Evolutionary conservation across 92 coral and sea anemone species (phyloP), one percentile per base, ranked within the genome.

Genomic region (Phymanthus crucifer): DNA sequence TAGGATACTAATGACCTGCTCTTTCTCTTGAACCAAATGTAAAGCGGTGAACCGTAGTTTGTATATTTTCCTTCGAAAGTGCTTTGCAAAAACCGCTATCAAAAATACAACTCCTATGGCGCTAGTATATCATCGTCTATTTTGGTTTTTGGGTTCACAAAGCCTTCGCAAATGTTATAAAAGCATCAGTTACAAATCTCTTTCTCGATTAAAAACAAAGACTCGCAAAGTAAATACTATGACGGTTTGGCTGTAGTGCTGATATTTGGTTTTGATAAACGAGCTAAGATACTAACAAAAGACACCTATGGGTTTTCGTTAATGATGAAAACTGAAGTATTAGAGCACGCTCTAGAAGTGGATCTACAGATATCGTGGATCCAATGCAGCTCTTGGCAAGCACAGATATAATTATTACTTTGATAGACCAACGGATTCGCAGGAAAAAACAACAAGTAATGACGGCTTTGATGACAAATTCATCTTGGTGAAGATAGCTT

Each of bases 361-460:
- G 68, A 61, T 27, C 29, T 27, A 29, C 10, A 26, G 68, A 61
- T 61, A 61, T 61, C 10, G 23, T 54, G 12, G 27, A 50, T 13
- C 3, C 10, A 54, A 27, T 61, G 68, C 32, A 61, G 29, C 32
- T 29, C 2, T 8, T 26, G 13, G 64, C 24, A 29, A 54, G n/a
- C 14, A 54, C 1, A 61, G 57, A 37, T 24, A 32, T n/a, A 58
- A 77, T 77, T 77, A 50, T 36, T 77, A 77, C 81, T 38, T 64
- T 5, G 18, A 75, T 65, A 77, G 72, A 72, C 54, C 64, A 77
- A 61, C 71, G 72, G 14, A 77, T 64, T 36, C 29, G 29, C n/a
- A 16, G 17, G 16, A 24, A 61, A 61, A 61, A 1, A 61, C 17
- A 61, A 61, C 68, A 61, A 34, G 34, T 61, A 34, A 26, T 61